Percentiles rank a stretch among this genome's conserved stretches.
These are phyloP conservation scores for Muscina levida DNA, from an alignment of 2,888 invertebrate species.

Conservation along the genomic window DNA sequence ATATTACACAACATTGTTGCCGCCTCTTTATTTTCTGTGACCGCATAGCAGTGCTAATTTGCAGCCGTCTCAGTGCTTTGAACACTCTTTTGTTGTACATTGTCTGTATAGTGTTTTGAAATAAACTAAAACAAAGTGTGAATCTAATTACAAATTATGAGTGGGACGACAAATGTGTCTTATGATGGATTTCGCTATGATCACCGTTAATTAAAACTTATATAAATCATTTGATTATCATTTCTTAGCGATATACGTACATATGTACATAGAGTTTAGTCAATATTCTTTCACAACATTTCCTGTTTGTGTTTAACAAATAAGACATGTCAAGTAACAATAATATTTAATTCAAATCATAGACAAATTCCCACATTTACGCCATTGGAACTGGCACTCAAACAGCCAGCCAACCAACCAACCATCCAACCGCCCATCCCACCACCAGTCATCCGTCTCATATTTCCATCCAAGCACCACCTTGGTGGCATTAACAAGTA, in stretches of 20 bases:
- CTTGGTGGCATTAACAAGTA: conserved; percentile 46
- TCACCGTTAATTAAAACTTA: conserved; percentile 11
- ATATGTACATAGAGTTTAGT: no score
- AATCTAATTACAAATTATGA: conserved; percentile 23
- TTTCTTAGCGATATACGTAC: no score
- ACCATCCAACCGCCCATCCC: conserved; percentile 34
- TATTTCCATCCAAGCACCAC: neutral
- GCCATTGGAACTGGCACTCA: conserved; percentile 15
- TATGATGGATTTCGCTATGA: conserved; percentile 12
- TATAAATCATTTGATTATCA: conserved; percentile 20
- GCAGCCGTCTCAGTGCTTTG: no score
- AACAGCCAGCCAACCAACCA: neutral
- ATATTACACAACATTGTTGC: no score
- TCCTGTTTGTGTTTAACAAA: conserved; percentile 31
- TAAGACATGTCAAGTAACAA: conserved; percentile 28
- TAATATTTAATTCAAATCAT: neutral
- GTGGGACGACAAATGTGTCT: conserved; percentile 33
- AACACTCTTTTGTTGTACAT: no score
- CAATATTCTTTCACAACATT: conserved; percentile 14
- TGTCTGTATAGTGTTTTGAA: no score
- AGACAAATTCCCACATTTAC: conserved; percentile 28
- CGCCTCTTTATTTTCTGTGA: no score
- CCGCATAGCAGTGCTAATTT: no score
- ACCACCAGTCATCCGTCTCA: conserved; percentile 21
- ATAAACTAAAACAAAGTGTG: conserved; percentile 20